These are phyloP conservation scores for Arvicanthis niloticus DNA, from an alignment of 2,113 vertebrate species.

Conservation along the genomic window DNA sequence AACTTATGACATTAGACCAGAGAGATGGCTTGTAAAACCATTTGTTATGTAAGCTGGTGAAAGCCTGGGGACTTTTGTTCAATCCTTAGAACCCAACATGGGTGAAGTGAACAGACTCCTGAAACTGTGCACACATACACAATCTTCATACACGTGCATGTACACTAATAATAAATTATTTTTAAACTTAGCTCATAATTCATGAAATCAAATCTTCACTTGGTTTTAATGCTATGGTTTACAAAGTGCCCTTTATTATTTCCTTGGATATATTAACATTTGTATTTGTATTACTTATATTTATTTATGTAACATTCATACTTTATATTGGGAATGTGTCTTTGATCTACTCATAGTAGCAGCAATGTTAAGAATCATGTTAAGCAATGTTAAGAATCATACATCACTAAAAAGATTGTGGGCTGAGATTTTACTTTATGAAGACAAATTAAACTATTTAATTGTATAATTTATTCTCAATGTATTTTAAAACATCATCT, in stretches of 20 bases:
- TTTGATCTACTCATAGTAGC: not conserved
- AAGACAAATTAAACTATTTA: conserved; percentile 34
- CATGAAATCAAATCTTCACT: conserved; percentile 36
- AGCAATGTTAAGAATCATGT: not conserved
- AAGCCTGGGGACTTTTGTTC: not conserved
- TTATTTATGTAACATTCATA: not conserved
- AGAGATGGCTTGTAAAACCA: not conserved
- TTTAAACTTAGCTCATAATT: not conserved
- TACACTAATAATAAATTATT: not conserved
- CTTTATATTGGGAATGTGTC: not conserved
- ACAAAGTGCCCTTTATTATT: not conserved
- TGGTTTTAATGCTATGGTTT: not conserved
- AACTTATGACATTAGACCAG: not conserved
- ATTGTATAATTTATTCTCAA: not conserved
- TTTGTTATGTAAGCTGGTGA: not conserved
- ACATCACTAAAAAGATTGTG: not conserved
- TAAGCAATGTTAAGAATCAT: not conserved
- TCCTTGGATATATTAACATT: not conserved
- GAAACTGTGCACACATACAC: not conserved
- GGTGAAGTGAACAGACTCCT: not conserved
- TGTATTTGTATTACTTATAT: not conserved
- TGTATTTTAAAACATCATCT: not conserved
- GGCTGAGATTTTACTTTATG: not conserved
- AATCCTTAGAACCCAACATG: not conserved
- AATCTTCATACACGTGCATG: not conserved